Base-by-base conservation (phyloP, 2,888 invertebrate species). In the Diarsia mendica region DNA sequence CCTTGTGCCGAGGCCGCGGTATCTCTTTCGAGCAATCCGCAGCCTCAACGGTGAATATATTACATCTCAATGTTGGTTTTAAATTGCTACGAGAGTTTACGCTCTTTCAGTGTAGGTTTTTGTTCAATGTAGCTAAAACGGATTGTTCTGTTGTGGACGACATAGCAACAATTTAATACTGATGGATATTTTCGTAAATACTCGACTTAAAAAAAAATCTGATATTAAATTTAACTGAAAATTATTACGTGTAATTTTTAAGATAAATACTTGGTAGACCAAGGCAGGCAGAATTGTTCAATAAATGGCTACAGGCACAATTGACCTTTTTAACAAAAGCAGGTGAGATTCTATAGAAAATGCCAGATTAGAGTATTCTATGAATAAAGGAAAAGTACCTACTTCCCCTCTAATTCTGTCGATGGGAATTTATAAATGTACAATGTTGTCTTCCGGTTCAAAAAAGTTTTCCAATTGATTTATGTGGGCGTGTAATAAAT, bases 261-360 rank as follows among this genome's bases (percentile, higher is more conserved):
- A 8, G 39, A 39, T 15, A 46, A 15, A 48, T 53, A 53, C 20
- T 58, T 3, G n/a, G 51, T 2, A 33, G 10, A 11, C 3, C 18
- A 53, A 18, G 5, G 15, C 10, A 39, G 39, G 13, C 3, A 6
- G 18, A 53, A 55, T 63, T 48, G 9, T 63, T 28, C 15, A 15
- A 44, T 48, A 55, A 73, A 44, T 23, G 23, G 46, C 79, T 51
- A 48, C 10, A 23, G 23, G 23, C 23, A 44, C 20, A 39, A 44
- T 64, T 58, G 23, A 64, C 44, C 49, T 73, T 80, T 80, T 23
- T 15, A 65, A 77, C 55, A 74, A 74, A 64, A 23, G 28, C 18
- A 49, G 44, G 33, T 44, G 9, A 20, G 3, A 13, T 55, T 20
- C 46, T 72, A 53, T 46, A 64, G 48, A 74, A 49, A 73, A 39